A percentile compares a stretch with the other conserved stretches of the same genome.
These are phyloP conservation scores for Brachionus angularis DNA, from an alignment of 1,140 invertebrate species.

Conservation along the genomic window DNA sequence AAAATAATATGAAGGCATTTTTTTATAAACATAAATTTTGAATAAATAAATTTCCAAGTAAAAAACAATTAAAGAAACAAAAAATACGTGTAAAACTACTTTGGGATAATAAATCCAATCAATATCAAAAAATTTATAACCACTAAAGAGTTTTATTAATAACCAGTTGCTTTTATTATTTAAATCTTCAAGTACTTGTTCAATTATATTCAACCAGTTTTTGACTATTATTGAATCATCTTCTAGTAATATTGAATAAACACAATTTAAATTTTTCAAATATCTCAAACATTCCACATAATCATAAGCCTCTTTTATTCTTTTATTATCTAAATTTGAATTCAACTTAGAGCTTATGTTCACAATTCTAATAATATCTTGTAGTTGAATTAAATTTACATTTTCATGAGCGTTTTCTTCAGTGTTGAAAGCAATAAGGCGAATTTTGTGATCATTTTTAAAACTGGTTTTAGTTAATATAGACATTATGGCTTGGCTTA, in stretches of 20 bases:
- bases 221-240: background rate
- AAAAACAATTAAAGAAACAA: background rate
- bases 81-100: background rate
- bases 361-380: background rate
- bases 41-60: background rate
- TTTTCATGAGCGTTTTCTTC: background rate
- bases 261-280: background rate
- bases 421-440: background rate
- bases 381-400: background rate
- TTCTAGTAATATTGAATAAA: background rate
- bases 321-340: background rate
- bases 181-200: background rate
- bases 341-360: background rate
- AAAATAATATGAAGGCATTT: background rate
- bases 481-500: constrained; percentile 7
- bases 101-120: background rate
- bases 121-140: background rate
- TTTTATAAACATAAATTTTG: background rate
- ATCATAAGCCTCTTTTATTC: background rate
- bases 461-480: background rate
- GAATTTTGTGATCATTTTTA: constrained; percentile 11
- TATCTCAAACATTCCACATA: background rate
- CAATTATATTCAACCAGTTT: constrained; percentile 6
- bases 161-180: constrained; percentile 23
- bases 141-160: constrained; percentile 18